Evolutionary conservation across 92 coral and sea anemone genomes (phyloP), one percentile per base, ranked within the genome.

Genomic region (Phenganax stokvisi): DNA sequence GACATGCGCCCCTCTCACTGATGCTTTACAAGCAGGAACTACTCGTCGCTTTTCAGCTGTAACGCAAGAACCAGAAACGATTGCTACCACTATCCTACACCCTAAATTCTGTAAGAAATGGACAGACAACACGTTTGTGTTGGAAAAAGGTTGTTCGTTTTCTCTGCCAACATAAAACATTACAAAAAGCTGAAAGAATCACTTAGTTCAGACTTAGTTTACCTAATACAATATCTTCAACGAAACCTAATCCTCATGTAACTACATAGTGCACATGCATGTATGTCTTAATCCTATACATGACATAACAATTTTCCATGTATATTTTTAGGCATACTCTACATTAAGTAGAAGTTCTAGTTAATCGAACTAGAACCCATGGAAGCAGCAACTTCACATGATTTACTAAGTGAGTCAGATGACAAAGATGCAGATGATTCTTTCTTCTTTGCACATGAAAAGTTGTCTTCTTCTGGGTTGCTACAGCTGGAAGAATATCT

Each of bases 401-500:
- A 20, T 20, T 20, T 20, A 20, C 25, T 20, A 20, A 20, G 25
- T 71, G 76, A 9, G 56, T 65, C 71, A n/a, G 71, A 65, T 65
- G 71, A 65, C 20, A 51, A 51, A 13, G 71, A 65, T 65, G 71
- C 9, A 5, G 76, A 71, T 71, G 76, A 11, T 71, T 12, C 28
- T 25, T 20, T 20, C 25, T 71, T 71, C 28, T 71, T 71, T 71
- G 29, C 76, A 71, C 76, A 15, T 8, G 51, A 71, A 56, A 71
- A 71, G 76, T 8, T 31, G 51, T 11, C 76, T 9, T 71, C 76
- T 11, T 71, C 76, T 71, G 76, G 76, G 51, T 25, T 71, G 30
- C 29, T 71, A 20, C 76, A 71, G 76, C 76, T 71, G 76, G 76
- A 71, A 56, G 76, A 71, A 71, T 71, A 71, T 25, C 51, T 71